A percentile compares a stretch with the other conserved stretches of the same genome.
These are phyloP conservation scores for Entelurus aequoreus DNA, from an alignment of 2,113 vertebrate species.

Conservation along the genomic window DNA sequence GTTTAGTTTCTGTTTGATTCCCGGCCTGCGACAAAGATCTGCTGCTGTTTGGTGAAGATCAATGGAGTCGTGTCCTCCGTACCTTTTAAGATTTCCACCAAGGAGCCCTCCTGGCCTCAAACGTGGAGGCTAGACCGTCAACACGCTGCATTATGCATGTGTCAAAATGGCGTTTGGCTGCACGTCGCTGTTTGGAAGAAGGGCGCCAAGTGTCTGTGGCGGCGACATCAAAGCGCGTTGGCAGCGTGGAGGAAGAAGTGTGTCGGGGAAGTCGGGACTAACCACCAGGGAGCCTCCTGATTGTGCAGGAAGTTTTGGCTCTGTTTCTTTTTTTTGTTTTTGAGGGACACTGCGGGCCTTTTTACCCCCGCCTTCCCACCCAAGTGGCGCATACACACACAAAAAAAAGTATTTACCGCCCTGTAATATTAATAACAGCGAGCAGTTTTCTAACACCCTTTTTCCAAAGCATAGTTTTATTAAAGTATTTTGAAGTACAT, in stretches of 20 bases:
- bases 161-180: background rate
- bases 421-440: too few relatives aligned
- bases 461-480: too few relatives aligned
- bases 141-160: conserved; percentile 3
- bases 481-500: too few relatives aligned
- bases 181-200: background rate
- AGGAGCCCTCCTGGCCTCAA: too few relatives aligned
- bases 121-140: background rate
- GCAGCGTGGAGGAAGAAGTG: background rate
- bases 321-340: background rate
- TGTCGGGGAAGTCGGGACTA: background rate
- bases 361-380: background rate
- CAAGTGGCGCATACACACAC: too few relatives aligned
- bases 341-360: background rate
- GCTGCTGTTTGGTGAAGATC: too few relatives aligned
- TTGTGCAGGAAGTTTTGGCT: background rate
- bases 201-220: conserved; percentile 8
- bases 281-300: background rate
- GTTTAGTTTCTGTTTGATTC: too few relatives aligned
- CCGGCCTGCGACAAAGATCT: too few relatives aligned
- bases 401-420: too few relatives aligned
- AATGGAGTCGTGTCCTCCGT: background rate
- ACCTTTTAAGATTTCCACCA: too few relatives aligned
- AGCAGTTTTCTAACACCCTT: too few relatives aligned
- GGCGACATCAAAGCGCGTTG: conserved; percentile 4